phyloP scores from a whole-genome alignment of 2,797 vertebrate genomes.

The Microchirus variegatus region DNA sequence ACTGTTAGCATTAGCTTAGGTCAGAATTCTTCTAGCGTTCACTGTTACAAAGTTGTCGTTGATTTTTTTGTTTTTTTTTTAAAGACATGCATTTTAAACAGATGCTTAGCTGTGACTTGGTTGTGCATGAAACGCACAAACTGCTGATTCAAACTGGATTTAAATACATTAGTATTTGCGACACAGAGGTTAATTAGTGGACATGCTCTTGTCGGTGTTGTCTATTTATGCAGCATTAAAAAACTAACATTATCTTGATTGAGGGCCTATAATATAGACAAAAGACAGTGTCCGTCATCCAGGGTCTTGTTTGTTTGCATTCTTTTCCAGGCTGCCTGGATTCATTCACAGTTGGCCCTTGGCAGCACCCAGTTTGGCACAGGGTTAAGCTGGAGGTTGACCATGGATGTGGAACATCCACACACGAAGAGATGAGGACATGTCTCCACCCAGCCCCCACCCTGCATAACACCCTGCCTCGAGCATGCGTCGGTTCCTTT shows the following conservation, averaged over 20 bases:
- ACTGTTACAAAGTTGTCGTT: too few relatives aligned
- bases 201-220: slow-evolving; percentile 45
- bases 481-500: slow-evolving; percentile 23
- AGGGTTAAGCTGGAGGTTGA: slow-evolving; percentile 39
- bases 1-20: too few relatives aligned
- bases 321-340: slow-evolving; percentile 52
- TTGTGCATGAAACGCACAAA: too few relatives aligned
- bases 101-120: too few relatives aligned
- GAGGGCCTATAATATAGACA: slow-evolving; percentile 39
- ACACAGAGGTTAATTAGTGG: neutral
- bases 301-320: slow-evolving; percentile 56
- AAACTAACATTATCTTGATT: slow-evolving; percentile 37
- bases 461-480: slow-evolving; percentile 32
- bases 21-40: too few relatives aligned
- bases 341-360: slow-evolving; percentile 62
- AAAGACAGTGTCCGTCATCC: slow-evolving; percentile 46
- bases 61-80: too few relatives aligned
- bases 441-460: slow-evolving; percentile 41
- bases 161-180: too few relatives aligned
- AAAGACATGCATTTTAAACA: too few relatives aligned
- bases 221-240: slow-evolving; percentile 31
- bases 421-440: slow-evolving; percentile 53
- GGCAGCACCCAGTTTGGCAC: slow-evolving; percentile 50
- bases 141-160: too few relatives aligned
- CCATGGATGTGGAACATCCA: slow-evolving; percentile 27